These are phyloP conservation scores for Panthera leo DNA, from an alignment of 2,113 vertebrate species.

Conservation along the genomic window DNA sequence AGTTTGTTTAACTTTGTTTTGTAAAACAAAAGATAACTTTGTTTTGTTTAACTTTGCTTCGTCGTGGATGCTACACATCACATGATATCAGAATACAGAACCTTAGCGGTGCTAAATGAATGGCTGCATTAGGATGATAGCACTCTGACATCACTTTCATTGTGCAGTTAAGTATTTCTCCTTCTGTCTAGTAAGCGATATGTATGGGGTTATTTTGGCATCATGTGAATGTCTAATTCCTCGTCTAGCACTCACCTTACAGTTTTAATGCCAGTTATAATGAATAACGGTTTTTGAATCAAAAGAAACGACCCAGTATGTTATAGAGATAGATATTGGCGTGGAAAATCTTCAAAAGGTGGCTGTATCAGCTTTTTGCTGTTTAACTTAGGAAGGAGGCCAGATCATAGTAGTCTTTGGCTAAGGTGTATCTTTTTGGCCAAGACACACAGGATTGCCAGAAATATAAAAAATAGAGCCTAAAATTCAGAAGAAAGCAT, in stretches of 20 bases:
- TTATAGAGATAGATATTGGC: background rate
- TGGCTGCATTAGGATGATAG: background rate
- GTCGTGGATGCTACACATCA: background rate
- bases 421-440: background rate
- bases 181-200: background rate
- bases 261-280: background rate
- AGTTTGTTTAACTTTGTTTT: too few relatives aligned
- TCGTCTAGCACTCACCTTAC: background rate
- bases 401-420: background rate
- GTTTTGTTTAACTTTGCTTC: background rate
- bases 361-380: background rate
- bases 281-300: background rate
- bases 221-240: background rate
- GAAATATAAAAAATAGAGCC: background rate
- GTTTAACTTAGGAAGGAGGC: background rate
- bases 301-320: background rate
- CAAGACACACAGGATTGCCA: background rate
- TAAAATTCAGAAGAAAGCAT: constrained; percentile 27
- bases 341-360: background rate
- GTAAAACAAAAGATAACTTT: too few relatives aligned
- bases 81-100: background rate
- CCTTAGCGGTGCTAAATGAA: background rate
- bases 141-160: background rate
- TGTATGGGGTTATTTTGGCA: background rate
- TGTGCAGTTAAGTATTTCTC: background rate